Conservation (phyloP, 2,797 vertebrate species). For the Tarsius wallacei region DNA sequence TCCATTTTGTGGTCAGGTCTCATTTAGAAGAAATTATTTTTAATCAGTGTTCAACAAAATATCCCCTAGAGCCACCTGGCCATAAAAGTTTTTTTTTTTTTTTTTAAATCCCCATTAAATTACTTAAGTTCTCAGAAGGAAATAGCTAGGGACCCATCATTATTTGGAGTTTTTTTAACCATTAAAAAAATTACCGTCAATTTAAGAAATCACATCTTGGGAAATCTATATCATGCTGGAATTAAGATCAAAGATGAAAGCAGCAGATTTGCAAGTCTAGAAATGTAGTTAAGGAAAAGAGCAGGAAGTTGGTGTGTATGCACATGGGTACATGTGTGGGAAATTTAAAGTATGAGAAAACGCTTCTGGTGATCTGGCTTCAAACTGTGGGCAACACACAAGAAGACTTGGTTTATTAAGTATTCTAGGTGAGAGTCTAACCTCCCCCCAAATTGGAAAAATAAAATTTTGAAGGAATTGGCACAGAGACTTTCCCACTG, state of each 20-base stretch:
- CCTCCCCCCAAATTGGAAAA: neutral
- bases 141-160: conserved; percentile 92
- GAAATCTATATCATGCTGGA: conserved; percentile 83
- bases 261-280: neutral
- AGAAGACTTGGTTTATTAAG: conserved; percentile 70
- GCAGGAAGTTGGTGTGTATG: neutral
- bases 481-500: neutral
- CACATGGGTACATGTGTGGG: neutral
- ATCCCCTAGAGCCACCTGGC: conserved; percentile 92
- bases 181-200: conserved; percentile 86
- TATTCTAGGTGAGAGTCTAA: conserved; percentile 72
- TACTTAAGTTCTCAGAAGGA: conserved; percentile 93
- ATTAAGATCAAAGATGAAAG: conserved; percentile 81
- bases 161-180: conserved; percentile 89
- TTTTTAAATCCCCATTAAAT: conserved; percentile 86
- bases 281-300: neutral
- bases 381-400: conserved; percentile 35
- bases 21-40: conserved; percentile 95
- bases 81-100: conserved; percentile 88
- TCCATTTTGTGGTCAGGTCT: conserved; percentile 93
- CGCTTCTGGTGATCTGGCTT: neutral
- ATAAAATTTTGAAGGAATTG: conserved; percentile 49
- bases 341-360: conserved; percentile 13
- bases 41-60: conserved; percentile 93
- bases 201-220: conserved; percentile 87